phyloP scores from a whole-genome alignment of 2,797 vertebrate genomes.

The Premnoplex brunnescens region DNA sequence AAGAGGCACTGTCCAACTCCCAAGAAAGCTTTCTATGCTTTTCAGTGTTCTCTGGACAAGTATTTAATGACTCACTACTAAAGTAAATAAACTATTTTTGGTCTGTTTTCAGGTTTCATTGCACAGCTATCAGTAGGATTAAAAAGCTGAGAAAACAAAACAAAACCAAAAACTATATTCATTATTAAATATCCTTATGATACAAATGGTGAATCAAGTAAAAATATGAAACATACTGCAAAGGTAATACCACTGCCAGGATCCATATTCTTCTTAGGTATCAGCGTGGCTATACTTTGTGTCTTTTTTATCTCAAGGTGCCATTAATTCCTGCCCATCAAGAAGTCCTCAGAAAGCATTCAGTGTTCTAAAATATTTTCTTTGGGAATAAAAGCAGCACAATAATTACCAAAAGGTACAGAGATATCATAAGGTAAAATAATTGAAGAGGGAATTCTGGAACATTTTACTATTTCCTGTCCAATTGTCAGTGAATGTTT shows the following conservation, averaged over 20 bases:
- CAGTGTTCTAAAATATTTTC: background rate
- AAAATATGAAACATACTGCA: background rate
- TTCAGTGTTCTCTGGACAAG: background rate
- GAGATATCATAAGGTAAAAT: background rate
- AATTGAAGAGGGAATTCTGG: background rate
- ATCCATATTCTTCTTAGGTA: background rate
- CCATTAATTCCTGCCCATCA: background rate
- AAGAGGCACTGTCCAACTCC: background rate
- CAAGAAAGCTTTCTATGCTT: background rate
- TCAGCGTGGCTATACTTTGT: background rate
- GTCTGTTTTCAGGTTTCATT: background rate
- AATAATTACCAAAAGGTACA: background rate
- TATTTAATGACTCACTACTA: background rate
- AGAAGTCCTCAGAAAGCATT: background rate
- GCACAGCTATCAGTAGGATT: background rate
- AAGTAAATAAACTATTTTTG: background rate
- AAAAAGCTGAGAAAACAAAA: background rate
- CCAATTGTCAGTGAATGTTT: background rate
- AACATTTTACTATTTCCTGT: background rate
- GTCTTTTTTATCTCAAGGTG: background rate
- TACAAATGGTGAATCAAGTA: background rate
- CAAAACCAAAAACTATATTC: no score
- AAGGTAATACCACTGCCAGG: background rate
- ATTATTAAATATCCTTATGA: background rate
- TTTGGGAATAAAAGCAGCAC: background rate